Evolutionary conservation across 2,113 vertebrate species (phyloP), one percentile per base, ranked within the genome.

Genomic region (Bungarus multicinctus): DNA sequence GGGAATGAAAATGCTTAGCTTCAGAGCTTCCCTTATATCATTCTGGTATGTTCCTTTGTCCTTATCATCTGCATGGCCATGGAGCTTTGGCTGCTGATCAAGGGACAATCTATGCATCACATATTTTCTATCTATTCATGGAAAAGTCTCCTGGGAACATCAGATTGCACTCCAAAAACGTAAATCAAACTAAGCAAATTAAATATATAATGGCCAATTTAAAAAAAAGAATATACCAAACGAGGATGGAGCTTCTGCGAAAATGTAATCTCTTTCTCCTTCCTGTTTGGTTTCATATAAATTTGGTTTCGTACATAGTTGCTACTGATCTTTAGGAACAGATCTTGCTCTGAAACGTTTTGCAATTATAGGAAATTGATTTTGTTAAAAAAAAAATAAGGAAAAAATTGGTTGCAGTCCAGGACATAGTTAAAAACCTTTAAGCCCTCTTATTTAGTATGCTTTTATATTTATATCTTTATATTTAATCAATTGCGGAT

Each of bases 291-390:
- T 92, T 95, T 88, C 93, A 39, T 69, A 92, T 34, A 86, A 91
- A 93, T 89, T 94, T 95, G 94, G 64, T 2, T 0, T 93, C 88
- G 94, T 93, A 14, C 94, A 53, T 96, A 93, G 95, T 60, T 93
- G 93, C 92, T 91, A 89, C 90, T 95, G 88, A 92, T 93, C 95
- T 95, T 94, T 93, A 54, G 91, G 94, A 97, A 74, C 52, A 92
- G 93, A 87, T 50, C n/a, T 25, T 94, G 93, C 0, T 23, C 92
- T 88, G 60, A 95, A 93, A 91, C 93, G 87, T 90, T 94, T 96
- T 93, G 85, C 45, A 55, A 93, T 88, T 87, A 60, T 94, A 91
- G 93, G 93, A 94, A 64, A 90, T 94, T 30, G n/a, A 90, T 95
- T 94, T 93, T 47, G 52, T 69, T 34, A 14, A 64, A 64, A 64